Evolutionary conservation across 1,140 invertebrate genomes (phyloP).

Genomic region (Cylas formicarius): DNA sequence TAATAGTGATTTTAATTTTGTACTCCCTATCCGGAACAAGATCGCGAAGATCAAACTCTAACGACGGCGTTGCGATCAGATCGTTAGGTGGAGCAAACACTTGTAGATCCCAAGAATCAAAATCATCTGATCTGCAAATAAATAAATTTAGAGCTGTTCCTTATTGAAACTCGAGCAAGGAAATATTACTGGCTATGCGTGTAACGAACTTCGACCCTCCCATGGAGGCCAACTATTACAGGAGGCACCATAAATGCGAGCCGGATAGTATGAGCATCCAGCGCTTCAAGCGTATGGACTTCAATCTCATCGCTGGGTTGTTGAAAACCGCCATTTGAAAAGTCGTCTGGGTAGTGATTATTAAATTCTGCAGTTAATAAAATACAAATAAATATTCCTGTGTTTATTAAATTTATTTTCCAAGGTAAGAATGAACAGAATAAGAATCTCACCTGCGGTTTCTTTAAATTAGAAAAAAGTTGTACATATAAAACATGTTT

Average conservation of each 20-base stretch:
- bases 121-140: constrained; percentile 55
- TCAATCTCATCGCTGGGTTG: constrained; percentile 45
- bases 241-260: constrained; percentile 74
- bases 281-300: constrained; percentile 59
- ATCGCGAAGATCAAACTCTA: constrained; percentile 72
- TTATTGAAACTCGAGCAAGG: constrained; percentile 2
- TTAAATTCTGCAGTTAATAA: constrained; percentile 2
- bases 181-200: constrained; percentile 48
- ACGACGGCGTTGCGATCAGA: constrained; percentile 71
- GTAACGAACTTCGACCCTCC: constrained; percentile 74
- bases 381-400: too few species aligned
- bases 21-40: constrained; percentile 75
- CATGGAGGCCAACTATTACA: constrained; percentile 75
- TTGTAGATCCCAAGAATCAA: constrained; percentile 70
- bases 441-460: too few species aligned
- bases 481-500: too few species aligned
- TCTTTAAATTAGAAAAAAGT: too few species aligned
- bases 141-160: constrained; percentile 15
- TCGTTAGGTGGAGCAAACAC: constrained; percentile 77
- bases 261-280: constrained; percentile 70
- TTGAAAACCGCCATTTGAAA: constrained; percentile 23
- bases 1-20: constrained; percentile 69
- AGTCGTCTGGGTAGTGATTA: constrained; percentile 17
- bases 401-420: too few species aligned
- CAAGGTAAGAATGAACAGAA: too few species aligned